A percentile compares a stretch with the other conserved stretches of the same genome.
Evolutionary conservation across 2,888 invertebrate genomes (phyloP).

Genomic region (Drosophila borborema): DNA sequence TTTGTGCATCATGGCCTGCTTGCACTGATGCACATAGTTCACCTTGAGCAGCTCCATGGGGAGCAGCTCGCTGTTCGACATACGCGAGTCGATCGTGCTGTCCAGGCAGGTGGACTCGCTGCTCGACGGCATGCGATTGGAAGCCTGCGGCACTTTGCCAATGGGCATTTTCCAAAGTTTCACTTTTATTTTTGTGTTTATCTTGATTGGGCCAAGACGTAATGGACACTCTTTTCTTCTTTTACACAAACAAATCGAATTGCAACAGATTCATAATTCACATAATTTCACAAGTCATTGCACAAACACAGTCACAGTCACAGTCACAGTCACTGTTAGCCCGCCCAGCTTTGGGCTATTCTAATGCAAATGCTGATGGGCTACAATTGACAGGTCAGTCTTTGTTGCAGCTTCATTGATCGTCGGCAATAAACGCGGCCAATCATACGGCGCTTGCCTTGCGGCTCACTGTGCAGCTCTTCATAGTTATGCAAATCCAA

Average conservation of each 20-base stretch:
- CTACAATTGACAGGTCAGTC: conserved; percentile 41
- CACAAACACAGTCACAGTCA: conserved; percentile 1
- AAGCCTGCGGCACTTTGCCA: conserved; percentile 58
- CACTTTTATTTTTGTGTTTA: conserved; percentile 6
- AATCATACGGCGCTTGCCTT: conserved; percentile 18
- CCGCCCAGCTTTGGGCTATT: conserved; percentile 31
- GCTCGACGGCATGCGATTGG: conserved; percentile 61
- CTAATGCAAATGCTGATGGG: conserved; percentile 44
- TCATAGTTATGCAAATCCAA: conserved; percentile 37
- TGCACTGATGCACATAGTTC: conserved; percentile 84
- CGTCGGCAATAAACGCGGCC: conserved; percentile 17
- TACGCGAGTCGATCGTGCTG: conserved; percentile 81
- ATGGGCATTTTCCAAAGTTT: conserved; percentile 76
- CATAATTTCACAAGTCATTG: conserved; percentile 39
- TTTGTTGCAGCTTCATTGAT: conserved; percentile 34
- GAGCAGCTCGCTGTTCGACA: conserved; percentile 82
- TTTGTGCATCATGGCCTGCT: conserved; percentile 79
- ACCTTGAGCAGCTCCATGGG: conserved; percentile 85
- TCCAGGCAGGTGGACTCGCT: conserved; percentile 67
- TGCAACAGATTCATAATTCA: conserved; percentile 54
- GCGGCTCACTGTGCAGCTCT: conserved; percentile 20
- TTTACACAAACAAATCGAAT: conserved; percentile 26
- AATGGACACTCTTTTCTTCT: background rate
- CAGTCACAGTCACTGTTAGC: conserved; percentile 7
- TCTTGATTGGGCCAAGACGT: conserved; percentile 2